Evolutionary conservation across 2,888 invertebrate species (phyloP).

Genomic region (Calephelis perditalis): DNA sequence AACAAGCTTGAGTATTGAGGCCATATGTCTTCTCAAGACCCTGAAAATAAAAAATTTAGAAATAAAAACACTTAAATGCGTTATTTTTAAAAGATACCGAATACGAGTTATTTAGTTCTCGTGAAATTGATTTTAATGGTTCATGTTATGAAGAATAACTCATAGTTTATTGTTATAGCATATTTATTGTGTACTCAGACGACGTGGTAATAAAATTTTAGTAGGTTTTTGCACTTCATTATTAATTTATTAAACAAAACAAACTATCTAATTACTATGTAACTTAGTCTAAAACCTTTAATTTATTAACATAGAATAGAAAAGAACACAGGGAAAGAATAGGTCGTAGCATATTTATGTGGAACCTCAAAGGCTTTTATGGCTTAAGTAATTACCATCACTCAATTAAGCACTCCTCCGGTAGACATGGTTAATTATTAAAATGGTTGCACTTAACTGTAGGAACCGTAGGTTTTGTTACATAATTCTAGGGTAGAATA

Average conservation of each 20-base stretch:
- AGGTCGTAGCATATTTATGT: conserved; percentile 56
- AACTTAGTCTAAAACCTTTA: background rate
- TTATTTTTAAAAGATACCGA: too few relatives aligned
- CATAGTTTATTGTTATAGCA: too few relatives aligned
- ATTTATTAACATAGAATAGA: conserved; percentile 16
- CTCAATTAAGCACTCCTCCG: conserved; percentile 71
- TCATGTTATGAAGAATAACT: too few relatives aligned
- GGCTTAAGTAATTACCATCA: conserved; percentile 74
- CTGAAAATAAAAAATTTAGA: too few relatives aligned
- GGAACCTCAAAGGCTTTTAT: conserved; percentile 62
- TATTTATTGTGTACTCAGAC: too few relatives aligned
- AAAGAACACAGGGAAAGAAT: conserved; percentile 41
- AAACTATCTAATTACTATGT: conserved; percentile 4
- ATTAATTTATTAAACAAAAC: background rate
- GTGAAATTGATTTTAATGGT: too few relatives aligned
- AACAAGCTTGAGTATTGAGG: too few relatives aligned
- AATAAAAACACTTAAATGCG: too few relatives aligned
- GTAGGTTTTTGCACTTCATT: too few relatives aligned
- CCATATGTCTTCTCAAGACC: too few relatives aligned
- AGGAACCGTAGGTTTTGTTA: conserved; percentile 27
- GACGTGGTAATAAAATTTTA: too few relatives aligned
- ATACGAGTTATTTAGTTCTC: too few relatives aligned
- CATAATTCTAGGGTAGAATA: background rate
- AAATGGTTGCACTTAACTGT: conserved; percentile 71
- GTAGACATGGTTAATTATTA: conserved; percentile 72